Conservation (phyloP, 1,140 invertebrate species). For the Mylabris phalerata region DNA sequence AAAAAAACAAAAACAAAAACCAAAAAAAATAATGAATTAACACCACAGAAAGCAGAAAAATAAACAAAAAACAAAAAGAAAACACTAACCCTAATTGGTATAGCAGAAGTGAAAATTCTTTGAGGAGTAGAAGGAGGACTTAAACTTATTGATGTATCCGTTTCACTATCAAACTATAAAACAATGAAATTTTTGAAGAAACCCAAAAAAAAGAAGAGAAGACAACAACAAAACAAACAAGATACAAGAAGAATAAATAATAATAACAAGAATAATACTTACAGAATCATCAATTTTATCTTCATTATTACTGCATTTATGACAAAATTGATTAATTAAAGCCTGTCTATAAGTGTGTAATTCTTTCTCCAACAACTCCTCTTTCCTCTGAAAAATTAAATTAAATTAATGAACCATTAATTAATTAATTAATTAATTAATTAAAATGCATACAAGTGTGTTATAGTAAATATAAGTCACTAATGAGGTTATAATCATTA, state of each 20-base stretch:
- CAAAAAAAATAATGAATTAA: no score
- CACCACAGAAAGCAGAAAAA: background rate
- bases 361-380: conserved; percentile 62
- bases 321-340: conserved; percentile 63
- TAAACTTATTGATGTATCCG: background rate
- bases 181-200: background rate
- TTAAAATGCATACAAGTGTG: no score
- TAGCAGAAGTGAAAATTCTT: conserved; percentile 14
- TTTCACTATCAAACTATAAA: conserved; percentile 14
- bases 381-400: conserved; percentile 48
- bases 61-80: background rate
- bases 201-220: no score
- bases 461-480: no score
- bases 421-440: background rate
- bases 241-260: no score
- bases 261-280: conserved; percentile 35
- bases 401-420: background rate
- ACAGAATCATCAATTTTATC: conserved; percentile 55
- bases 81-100: background rate
- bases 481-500: no score
- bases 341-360: conserved; percentile 62
- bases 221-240: no score
- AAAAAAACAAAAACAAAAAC: no score
- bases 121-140: conserved; percentile 3
- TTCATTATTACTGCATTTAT: conserved; percentile 49